Conservation (phyloP, 1,140 invertebrate species). For the Drosophila nebulosa region DNA sequence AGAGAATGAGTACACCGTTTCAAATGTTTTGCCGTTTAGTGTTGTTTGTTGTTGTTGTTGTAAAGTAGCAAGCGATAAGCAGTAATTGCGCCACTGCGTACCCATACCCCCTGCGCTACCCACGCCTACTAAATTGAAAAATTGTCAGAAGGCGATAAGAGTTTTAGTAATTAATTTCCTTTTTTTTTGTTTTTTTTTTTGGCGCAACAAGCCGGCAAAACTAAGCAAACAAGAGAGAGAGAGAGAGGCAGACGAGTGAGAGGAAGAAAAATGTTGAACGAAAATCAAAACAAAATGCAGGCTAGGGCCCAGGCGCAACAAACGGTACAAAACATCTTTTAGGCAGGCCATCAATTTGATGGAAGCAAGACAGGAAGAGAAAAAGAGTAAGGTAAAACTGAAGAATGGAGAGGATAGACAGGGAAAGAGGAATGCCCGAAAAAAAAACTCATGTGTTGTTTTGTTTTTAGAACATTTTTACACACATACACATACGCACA, state of each 20-base stretch:
- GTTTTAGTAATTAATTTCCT: constrained; percentile 33
- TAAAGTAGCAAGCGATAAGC: constrained; percentile 46
- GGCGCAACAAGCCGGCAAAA: constrained; percentile 43
- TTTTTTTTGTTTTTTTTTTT: constrained; percentile 12
- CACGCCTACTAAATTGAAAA: constrained; percentile 42
- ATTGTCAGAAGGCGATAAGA: constrained; percentile 43
- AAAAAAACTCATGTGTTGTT: constrained; percentile 28
- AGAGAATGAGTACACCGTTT: not conserved
- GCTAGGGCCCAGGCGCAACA: not conserved
- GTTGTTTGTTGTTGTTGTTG: constrained; percentile 33
- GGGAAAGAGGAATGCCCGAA: not conserved
- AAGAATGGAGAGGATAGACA: not conserved
- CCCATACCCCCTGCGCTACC: not conserved
- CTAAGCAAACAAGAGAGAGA: not conserved
- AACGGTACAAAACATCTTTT: constrained; percentile 29
- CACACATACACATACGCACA: constrained; percentile 21
- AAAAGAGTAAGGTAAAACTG: not conserved
- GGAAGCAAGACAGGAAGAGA: not conserved
- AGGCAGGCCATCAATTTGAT: constrained; percentile 39
- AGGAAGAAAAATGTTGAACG: constrained; percentile 39
- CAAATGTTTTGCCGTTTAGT: constrained; percentile 16
- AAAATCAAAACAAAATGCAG: constrained; percentile 44
- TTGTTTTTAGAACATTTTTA: constrained; percentile 54
- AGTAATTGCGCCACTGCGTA: constrained; percentile 40
- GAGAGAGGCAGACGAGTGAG: not conserved